Evolutionary conservation across 2,113 vertebrate species (phyloP).

Genomic region (Dendropsophus ebraccatus): DNA sequence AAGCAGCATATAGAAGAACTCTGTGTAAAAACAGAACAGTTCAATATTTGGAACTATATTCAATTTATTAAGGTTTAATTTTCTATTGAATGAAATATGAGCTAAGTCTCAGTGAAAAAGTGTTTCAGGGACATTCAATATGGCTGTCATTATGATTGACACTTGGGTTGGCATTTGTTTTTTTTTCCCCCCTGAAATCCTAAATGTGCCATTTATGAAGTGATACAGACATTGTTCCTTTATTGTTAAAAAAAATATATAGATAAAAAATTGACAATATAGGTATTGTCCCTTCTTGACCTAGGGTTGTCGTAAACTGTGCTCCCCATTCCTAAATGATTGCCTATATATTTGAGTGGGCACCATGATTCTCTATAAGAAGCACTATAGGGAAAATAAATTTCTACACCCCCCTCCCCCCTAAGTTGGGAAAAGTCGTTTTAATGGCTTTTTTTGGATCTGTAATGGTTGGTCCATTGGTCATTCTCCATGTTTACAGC

Average conservation of each 20-base stretch:
- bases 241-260: background rate
- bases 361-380: too few species aligned
- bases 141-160: background rate
- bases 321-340: background rate
- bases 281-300: too few species aligned
- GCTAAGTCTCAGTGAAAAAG: too few species aligned
- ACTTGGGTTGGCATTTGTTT: background rate
- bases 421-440: background rate
- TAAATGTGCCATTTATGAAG: too few species aligned
- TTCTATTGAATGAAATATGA: background rate
- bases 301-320: background rate
- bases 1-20: background rate
- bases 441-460: background rate
- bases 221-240: background rate
- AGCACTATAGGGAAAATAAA: too few species aligned
- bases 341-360: too few species aligned
- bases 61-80: background rate
- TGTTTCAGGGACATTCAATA: background rate
- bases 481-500: background rate
- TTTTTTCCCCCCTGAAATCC: too few species aligned
- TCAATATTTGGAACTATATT: background rate
- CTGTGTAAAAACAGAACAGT: background rate
- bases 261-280: too few species aligned
- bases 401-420: too few species aligned
- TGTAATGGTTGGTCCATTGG: background rate